Base-by-base conservation (phyloP, 2,797 vertebrate genomes). In the Bradypus variegatus region DNA sequence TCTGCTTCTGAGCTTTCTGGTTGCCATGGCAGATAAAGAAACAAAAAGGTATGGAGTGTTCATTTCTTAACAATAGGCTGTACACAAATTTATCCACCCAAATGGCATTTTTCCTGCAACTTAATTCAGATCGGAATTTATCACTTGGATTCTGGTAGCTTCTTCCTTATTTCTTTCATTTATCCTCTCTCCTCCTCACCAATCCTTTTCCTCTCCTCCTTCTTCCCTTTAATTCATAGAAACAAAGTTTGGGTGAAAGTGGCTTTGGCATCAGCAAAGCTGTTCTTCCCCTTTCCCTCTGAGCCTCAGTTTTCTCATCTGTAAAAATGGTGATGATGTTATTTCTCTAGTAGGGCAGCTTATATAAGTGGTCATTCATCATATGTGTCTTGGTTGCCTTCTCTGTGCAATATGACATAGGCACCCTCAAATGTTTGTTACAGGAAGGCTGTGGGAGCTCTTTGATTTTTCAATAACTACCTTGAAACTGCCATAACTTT, bases 1-100 rank as follows among this genome's bases (percentile, higher is more conserved):
- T 95, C 76, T 88, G 82, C 84, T 84, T 88, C 79, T 48, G 36
- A 92, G 76, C 48, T 75, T 93, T 90, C 67, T 87, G 65, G 94
- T 92, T 95, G 64, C 86, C 88, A 83, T 90, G 93, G 83, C 27
- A 67, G 91, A 65, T 65, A 82, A 86, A 90, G 70, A 92, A 95
- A 89, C 85, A 89, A 84, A 92, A 83, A 93, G 69, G 45, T 29
- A 41, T 0, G 1, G 14, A 41, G 65, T 62, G 45, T 67, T 94
- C 77, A 31, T 36, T 93, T 88, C 48, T 88, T 84, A 86, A 94
- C 79, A 89, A 75, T 23, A 90, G 85, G n/a, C 55, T 89, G 45
- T 41, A 72, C 11, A 45, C 6, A n/a, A n/a, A 33, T 83, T 65
- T 81, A 72, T 86, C 29, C 31, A 29, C 50, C n/a, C 21, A 86